Evolutionary conservation across 53 echinoderm and acorn worm genomes (phyloP).

Genomic region (Zoroaster sp.): DNA sequence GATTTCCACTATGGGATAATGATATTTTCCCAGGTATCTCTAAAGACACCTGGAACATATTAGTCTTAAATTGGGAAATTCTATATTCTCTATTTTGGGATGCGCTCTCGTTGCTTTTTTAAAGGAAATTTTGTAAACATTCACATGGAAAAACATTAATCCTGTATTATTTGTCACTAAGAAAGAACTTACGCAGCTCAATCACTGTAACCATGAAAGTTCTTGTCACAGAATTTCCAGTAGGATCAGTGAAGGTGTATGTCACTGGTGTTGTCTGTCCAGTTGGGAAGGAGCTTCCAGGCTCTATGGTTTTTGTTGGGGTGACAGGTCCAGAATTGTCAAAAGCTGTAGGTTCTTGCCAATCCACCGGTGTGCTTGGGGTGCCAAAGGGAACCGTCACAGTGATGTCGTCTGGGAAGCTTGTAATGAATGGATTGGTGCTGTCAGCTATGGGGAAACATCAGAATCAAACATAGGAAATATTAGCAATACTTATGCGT

Average conservation of each 20-base stretch:
- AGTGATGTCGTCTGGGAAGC: slow-evolving; percentile 57
- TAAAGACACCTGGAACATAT: too few relatives aligned
- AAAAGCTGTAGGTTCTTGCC: slow-evolving; percentile 53
- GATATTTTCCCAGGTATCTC: too few relatives aligned
- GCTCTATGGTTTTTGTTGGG: background rate
- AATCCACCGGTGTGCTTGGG: slow-evolving; percentile 30
- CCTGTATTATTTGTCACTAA: too few relatives aligned
- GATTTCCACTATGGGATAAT: too few relatives aligned
- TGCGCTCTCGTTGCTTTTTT: too few relatives aligned
- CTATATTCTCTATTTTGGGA: too few relatives aligned
- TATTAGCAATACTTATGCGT: too few relatives aligned
- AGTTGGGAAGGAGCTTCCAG: slow-evolving; percentile 46
- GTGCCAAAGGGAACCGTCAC: slow-evolving; percentile 39
- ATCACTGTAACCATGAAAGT: slow-evolving; percentile 47
- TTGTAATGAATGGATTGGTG: background rate
- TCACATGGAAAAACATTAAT: too few relatives aligned
- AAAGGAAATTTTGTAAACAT: too few relatives aligned
- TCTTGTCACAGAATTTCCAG: slow-evolving; percentile 38
- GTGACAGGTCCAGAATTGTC: slow-evolving; percentile 59
- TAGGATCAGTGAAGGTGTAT: slow-evolving; percentile 61
- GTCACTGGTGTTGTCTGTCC: slow-evolving; percentile 50
- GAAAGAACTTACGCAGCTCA: background rate
- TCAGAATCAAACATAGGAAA: too few relatives aligned
- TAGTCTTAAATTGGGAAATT: too few relatives aligned
- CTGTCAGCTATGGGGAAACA: background rate